These are phyloP conservation scores for Pollicipes pollicipes DNA, from an alignment of 1,140 invertebrate genomes.

Conservation along the genomic window DNA sequence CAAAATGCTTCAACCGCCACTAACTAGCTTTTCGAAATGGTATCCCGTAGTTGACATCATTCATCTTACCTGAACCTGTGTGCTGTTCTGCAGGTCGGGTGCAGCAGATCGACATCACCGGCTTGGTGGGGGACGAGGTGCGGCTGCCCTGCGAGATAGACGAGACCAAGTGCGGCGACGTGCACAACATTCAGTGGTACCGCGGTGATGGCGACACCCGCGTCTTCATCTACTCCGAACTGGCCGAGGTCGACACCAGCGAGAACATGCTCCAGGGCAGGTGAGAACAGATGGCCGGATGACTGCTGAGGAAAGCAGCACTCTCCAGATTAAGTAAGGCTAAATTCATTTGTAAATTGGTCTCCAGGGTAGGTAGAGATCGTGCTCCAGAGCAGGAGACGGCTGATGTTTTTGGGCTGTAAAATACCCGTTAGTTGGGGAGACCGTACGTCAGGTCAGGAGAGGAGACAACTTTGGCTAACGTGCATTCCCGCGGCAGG, in stretches of 20 bases:
- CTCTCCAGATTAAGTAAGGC: too few species aligned
- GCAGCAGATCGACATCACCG: slow-evolving; percentile 10
- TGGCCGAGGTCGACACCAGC: slow-evolving; percentile 45
- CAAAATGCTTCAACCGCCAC: too few species aligned
- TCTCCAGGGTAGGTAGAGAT: background rate
- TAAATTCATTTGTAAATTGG: slow-evolving; percentile 7
- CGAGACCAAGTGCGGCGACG: slow-evolving; percentile 50
- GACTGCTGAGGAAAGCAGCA: too few species aligned
- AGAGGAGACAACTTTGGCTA: too few species aligned
- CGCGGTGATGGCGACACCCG: slow-evolving; percentile 43
- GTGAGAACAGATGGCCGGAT: slow-evolving; percentile 40
- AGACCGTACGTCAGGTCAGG: too few species aligned
- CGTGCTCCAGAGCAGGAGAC: background rate
- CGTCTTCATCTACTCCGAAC: slow-evolving; percentile 66
- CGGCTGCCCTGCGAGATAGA: slow-evolving; percentile 55
- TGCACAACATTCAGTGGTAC: slow-evolving; percentile 82
- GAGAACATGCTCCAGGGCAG: slow-evolving; percentile 54
- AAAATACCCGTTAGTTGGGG: too few species aligned
- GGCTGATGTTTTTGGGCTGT: too few species aligned
- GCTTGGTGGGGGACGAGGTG: slow-evolving; percentile 42
- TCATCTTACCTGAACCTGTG: too few species aligned
- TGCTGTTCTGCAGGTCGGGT: background rate
- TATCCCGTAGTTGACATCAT: too few species aligned
- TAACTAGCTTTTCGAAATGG: too few species aligned
- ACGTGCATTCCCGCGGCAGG: too few species aligned